These are phyloP conservation scores for Pristiophorus japonicus DNA, from an alignment of 2,113 vertebrate genomes.

Conservation along the genomic window DNA sequence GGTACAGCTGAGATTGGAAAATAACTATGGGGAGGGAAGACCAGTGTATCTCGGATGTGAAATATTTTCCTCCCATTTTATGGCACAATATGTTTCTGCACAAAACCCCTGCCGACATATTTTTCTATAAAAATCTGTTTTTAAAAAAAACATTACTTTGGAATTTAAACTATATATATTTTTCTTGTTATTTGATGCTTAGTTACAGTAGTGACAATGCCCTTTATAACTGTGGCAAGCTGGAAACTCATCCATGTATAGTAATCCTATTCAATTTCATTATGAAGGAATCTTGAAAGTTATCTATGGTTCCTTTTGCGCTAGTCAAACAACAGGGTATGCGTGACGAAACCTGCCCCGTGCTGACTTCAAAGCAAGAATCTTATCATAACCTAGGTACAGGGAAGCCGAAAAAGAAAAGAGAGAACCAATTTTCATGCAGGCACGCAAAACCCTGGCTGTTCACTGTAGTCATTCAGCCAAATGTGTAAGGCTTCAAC, in stretches of 20 bases:
- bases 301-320: constrained; percentile 16
- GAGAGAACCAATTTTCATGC: not conserved
- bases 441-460: not conserved
- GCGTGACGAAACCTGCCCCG: constrained; percentile 29
- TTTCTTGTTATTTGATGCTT: not conserved
- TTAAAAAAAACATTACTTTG: not conserved
- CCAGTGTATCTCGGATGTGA: not conserved
- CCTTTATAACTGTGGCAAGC: not conserved
- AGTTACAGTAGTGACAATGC: not conserved
- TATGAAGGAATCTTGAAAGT: constrained; percentile 6
- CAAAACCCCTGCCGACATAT: not conserved
- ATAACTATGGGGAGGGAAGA: not conserved
- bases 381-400: constrained; percentile 22
- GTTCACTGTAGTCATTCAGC: not conserved
- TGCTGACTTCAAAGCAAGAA: constrained; percentile 36
- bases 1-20: not conserved
- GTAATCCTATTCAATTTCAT: constrained; percentile 13
- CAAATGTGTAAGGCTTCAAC: not conserved
- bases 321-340: constrained; percentile 6
- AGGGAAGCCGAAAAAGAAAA: not conserved
- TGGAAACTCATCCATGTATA: not conserved
- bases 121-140: not conserved
- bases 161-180: not conserved
- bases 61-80: not conserved
- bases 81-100: not conserved